Conservation (phyloP, 2,888 invertebrate genomes). For the Eupsilia transversa region DNA sequence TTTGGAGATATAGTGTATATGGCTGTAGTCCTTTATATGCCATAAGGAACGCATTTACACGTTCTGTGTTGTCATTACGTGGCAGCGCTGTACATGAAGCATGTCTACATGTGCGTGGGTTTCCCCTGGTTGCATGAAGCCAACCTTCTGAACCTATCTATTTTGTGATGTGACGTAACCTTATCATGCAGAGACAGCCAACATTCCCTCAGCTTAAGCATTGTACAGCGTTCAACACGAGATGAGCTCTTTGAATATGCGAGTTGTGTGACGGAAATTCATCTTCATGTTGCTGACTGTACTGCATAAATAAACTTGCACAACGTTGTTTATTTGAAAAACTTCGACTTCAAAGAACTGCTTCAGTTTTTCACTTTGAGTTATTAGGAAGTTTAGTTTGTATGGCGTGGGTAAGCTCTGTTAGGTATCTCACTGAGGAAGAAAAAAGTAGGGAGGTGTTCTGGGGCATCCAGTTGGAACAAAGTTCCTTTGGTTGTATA, state of each 20-base stretch:
- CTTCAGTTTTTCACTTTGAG: neutral
- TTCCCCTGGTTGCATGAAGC: neutral
- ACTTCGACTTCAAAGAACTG: neutral
- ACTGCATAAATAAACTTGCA: constrained; percentile 29
- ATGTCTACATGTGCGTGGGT: neutral
- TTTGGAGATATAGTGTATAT: too few species aligned
- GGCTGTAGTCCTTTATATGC: too few species aligned
- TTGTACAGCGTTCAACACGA: constrained; percentile 51
- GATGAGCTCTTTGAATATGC: constrained; percentile 56
- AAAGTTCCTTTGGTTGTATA: too few species aligned
- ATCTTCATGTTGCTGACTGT: constrained; percentile 47
- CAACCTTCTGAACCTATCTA: constrained; percentile 3
- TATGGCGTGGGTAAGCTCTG: neutral
- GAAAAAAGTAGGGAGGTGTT: neutral
- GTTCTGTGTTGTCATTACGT: neutral
- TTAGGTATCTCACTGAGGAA: neutral
- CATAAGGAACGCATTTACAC: too few species aligned
- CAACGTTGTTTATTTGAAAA: constrained; percentile 21
- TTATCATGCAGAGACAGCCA: constrained; percentile 58
- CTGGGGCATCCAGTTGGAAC: too few species aligned
- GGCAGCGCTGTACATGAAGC: neutral
- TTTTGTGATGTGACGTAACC: constrained; percentile 29
- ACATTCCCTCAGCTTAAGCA: constrained; percentile 52
- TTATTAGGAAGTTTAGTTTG: constrained; percentile 13
- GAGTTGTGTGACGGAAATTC: constrained; percentile 57